Percentiles rank a stretch among this genome's conserved stretches.
phyloP scores from a whole-genome alignment of 2,113 vertebrate genomes.

The Felis catus region DNA sequence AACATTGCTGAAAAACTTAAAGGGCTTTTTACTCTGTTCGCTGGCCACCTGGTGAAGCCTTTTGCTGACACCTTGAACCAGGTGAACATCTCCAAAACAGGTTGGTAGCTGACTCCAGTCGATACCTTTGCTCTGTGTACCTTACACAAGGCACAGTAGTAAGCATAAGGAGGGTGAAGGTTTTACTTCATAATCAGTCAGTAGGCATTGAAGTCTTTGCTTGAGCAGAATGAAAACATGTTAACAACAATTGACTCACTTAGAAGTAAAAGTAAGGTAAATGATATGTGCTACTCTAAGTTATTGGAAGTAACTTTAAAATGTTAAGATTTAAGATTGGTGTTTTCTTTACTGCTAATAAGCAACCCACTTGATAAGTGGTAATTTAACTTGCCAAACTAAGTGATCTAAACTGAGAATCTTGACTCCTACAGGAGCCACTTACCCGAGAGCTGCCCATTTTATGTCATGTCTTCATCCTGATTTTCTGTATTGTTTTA shows the following conservation, averaged over 20 bases:
- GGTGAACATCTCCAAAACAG: slow-evolving; percentile 87
- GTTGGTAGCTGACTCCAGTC: slow-evolving; percentile 77
- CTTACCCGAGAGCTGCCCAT: not conserved
- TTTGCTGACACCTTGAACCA: slow-evolving; percentile 90
- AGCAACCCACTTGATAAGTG: not conserved
- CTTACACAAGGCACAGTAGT: not conserved
- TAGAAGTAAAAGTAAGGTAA: not conserved
- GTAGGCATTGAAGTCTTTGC: not conserved
- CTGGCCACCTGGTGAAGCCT: slow-evolving; percentile 94
- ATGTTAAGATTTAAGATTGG: not conserved
- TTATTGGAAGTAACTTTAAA: not conserved
- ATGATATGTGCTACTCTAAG: not conserved
- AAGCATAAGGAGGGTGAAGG: not conserved
- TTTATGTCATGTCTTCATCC: not conserved
- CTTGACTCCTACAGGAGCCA: not conserved
- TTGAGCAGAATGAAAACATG: not conserved
- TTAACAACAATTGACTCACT: not conserved
- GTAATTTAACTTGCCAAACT: not conserved
- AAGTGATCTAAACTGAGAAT: not conserved
- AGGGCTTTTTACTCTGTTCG: slow-evolving; percentile 95
- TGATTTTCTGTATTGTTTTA: not conserved
- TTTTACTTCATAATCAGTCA: not conserved
- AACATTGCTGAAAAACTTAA: slow-evolving; percentile 91
- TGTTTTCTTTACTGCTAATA: not conserved
- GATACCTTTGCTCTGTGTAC: not conserved